phyloP scores from a whole-genome alignment of 2,113 vertebrate genomes.

The Hippocampus zosterae region DNA sequence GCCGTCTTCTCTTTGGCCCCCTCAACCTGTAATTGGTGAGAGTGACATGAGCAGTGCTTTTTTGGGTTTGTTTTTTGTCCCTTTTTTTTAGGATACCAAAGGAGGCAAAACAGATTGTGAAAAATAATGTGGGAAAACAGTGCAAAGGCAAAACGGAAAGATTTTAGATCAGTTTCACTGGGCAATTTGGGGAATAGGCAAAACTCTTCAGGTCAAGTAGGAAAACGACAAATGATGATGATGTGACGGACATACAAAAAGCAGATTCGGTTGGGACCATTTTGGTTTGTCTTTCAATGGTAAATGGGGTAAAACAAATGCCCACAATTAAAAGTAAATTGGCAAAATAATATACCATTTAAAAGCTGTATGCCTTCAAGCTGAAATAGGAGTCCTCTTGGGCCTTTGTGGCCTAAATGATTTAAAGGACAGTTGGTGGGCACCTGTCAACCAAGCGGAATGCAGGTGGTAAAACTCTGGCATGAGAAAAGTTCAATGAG shows the following conservation, averaged over 20 bases:
- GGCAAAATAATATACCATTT: too few species aligned
- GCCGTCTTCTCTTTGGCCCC: slow-evolving; percentile 60
- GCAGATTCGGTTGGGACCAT: neutral
- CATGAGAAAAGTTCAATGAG: too few species aligned
- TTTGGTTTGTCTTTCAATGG: neutral
- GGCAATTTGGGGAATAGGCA: neutral
- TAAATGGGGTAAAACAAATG: neutral
- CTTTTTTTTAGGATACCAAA: neutral
- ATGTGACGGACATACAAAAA: neutral
- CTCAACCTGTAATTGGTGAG: slow-evolving; percentile 59
- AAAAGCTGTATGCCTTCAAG: too few species aligned
- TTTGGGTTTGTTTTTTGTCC: neutral
- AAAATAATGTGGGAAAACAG: neutral
- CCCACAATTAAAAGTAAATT: too few species aligned
- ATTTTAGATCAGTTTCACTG: neutral
- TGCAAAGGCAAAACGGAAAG: neutral
- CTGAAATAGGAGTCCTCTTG: too few species aligned
- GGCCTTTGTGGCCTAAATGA: too few species aligned
- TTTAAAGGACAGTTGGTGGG: too few species aligned
- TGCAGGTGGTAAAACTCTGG: too few species aligned
- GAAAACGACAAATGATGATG: neutral
- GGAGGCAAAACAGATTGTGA: neutral
- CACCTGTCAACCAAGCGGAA: too few species aligned
- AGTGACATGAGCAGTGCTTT: neutral
- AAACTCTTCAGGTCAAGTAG: neutral